Conservation (phyloP, 2,113 vertebrate species). For the Eulemur macaco region DNA sequence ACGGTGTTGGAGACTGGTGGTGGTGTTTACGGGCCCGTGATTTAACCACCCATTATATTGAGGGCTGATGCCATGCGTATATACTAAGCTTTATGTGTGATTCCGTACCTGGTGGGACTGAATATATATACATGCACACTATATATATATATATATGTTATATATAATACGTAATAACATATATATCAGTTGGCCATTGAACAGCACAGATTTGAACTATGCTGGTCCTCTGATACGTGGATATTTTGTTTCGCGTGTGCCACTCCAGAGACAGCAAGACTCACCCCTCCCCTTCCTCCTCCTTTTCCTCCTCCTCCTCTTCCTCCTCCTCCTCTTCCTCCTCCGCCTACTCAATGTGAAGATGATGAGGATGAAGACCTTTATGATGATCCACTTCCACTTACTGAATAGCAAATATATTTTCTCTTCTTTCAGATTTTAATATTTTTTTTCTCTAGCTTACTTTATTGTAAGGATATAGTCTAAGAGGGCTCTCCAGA, state of each 20-base stretch:
- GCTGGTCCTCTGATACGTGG: background rate
- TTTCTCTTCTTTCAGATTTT: no score
- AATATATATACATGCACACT: accelerated
- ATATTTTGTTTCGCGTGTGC: no score
- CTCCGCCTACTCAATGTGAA: background rate
- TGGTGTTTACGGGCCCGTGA: background rate
- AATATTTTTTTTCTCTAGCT: no score
- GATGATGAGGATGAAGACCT: background rate
- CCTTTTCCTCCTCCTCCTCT: no score
- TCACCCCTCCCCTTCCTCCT: no score
- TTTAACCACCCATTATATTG: background rate
- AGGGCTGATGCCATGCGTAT: accelerated
- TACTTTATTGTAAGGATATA: no score
- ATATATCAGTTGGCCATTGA: background rate
- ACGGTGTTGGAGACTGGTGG: no score
- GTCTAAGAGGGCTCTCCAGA: no score
- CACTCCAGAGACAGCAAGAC: no score
- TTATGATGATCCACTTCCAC: no score
- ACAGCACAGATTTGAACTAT: background rate
- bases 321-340: background rate
- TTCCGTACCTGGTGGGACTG: background rate
- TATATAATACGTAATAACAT: background rate
- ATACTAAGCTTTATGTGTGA: background rate
- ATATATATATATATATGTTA: background rate
- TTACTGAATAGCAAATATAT: no score